A percentile compares a stretch with the other conserved stretches of the same genome.
These are phyloP conservation scores for Hydrotaea diabolus DNA, from an alignment of 2,888 invertebrate species.

Conservation along the genomic window DNA sequence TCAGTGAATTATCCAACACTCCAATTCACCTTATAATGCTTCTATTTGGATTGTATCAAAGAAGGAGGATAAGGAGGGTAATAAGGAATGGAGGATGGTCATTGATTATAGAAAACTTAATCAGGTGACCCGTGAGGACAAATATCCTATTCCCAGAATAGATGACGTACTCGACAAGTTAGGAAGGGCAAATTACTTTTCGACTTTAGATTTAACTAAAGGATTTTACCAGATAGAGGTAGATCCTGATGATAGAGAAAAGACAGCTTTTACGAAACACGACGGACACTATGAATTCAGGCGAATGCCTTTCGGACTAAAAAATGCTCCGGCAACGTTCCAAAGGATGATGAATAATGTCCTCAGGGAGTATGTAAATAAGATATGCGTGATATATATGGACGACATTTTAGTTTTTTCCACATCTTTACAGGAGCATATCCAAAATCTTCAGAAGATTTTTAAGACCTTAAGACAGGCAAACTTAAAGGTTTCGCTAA, in stretches of 20 bases:
- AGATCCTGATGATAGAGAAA: constrained; percentile 19
- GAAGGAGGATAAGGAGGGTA: constrained; percentile 20
- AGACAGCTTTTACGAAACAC: neutral
- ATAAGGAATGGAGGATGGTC: constrained; percentile 11
- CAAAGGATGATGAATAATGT: neutral
- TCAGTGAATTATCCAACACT: constrained; percentile 68
- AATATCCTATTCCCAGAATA: constrained; percentile 5
- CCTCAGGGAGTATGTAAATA: constrained; percentile 5
- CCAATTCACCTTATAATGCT: constrained; percentile 67
- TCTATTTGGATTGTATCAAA: constrained; percentile 1
- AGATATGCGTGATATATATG: constrained; percentile 28
- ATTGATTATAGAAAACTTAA: constrained; percentile 15
- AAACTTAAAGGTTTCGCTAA: constrained; percentile 57
- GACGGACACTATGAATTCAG: constrained; percentile 9
- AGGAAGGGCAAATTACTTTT: constrained; percentile 14
- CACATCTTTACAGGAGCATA: constrained; percentile 34
- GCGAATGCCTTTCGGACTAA: constrained; percentile 17
- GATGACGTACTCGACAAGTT: neutral
- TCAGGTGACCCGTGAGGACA: neutral
- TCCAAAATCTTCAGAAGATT: constrained; percentile 7
- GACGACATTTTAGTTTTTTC: constrained; percentile 33
- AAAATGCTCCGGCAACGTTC: constrained; percentile 17
- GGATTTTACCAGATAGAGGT: constrained; percentile 25
- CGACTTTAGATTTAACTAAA: constrained; percentile 23
- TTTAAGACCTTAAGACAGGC: constrained; percentile 27